Percentiles rank a stretch among this genome's conserved stretches.
phyloP scores from a whole-genome alignment of 2,888 invertebrate species.

The Synanthedon vespiformis region DNA sequence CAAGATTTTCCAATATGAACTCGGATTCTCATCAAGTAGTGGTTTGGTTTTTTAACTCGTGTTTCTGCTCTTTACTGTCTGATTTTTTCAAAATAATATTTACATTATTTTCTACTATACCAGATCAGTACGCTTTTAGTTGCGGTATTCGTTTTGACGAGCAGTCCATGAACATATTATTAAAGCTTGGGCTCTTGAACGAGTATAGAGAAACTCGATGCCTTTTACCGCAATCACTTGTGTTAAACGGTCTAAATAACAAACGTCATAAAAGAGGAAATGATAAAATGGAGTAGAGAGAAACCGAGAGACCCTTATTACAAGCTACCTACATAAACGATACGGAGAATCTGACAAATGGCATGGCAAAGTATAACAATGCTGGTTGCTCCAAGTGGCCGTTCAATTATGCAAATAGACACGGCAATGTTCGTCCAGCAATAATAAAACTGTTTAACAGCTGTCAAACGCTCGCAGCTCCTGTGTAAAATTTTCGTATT shows the following conservation, averaged over 20 bases:
- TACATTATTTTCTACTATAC: too few relatives aligned
- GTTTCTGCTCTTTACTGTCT: too few relatives aligned
- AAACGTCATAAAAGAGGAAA: slow-evolving; percentile 59
- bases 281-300: slow-evolving; percentile 65
- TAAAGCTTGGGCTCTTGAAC: too few relatives aligned
- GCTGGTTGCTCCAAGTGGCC: slow-evolving; percentile 66
- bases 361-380: slow-evolving; percentile 68
- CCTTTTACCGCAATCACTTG: not conserved
- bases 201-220: too few relatives aligned
- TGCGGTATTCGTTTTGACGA: too few relatives aligned
- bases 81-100: too few relatives aligned
- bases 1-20: too few relatives aligned
- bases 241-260: slow-evolving; percentile 41
- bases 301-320: slow-evolving; percentile 60
- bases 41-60: too few relatives aligned
- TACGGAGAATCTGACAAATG: slow-evolving; percentile 69
- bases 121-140: too few relatives aligned
- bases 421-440: slow-evolving; percentile 57
- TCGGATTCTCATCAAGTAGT: too few relatives aligned
- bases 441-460: slow-evolving; percentile 70
- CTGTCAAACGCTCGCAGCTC: slow-evolving; percentile 48
- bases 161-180: too few relatives aligned
- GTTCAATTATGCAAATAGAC: slow-evolving; percentile 72
- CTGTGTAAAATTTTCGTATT: slow-evolving; percentile 51
- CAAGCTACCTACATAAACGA: slow-evolving; percentile 68